These are phyloP conservation scores for Pantherophis alleghaniensis DNA, from an alignment of 2,797 vertebrate genomes.

Conservation along the genomic window DNA sequence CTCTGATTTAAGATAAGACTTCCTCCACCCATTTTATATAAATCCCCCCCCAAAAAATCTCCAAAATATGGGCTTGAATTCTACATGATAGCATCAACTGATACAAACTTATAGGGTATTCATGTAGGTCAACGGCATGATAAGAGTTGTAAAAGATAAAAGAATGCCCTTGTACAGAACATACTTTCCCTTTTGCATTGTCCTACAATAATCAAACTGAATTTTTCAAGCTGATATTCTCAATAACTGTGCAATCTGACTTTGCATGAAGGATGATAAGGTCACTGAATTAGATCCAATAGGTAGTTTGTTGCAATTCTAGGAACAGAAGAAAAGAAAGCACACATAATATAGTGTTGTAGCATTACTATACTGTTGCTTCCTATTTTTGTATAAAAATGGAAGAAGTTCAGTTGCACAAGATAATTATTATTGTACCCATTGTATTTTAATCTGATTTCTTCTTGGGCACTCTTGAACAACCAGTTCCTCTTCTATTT, in stretches of 20 bases:
- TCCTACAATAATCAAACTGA: not conserved
- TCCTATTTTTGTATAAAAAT: not conserved
- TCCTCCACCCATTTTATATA: not conserved
- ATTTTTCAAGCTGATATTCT: not conserved
- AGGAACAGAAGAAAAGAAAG: not conserved
- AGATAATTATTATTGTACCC: not conserved
- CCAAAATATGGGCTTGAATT: constrained; percentile 11
- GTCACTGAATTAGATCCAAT: not conserved
- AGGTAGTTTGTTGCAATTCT: not conserved
- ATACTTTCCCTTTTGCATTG: not conserved
- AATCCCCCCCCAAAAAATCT: not conserved
- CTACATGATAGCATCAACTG: not conserved
- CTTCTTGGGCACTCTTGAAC: not conserved
- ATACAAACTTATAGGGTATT: not conserved
- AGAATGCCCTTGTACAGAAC: constrained; percentile 24
- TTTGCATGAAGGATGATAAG: not conserved
- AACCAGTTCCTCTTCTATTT: not conserved
- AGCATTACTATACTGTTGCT: not conserved
- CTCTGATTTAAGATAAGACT: constrained; percentile 33
- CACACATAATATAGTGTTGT: not conserved
- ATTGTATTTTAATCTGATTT: not conserved
- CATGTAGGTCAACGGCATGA: not conserved
- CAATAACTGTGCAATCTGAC: not conserved
- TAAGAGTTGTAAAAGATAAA: constrained; percentile 13
- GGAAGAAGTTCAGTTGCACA: not conserved